Evolutionary conservation across 2,888 invertebrate genomes (phyloP).

Genomic region (Pseudanteris insignis): DNA sequence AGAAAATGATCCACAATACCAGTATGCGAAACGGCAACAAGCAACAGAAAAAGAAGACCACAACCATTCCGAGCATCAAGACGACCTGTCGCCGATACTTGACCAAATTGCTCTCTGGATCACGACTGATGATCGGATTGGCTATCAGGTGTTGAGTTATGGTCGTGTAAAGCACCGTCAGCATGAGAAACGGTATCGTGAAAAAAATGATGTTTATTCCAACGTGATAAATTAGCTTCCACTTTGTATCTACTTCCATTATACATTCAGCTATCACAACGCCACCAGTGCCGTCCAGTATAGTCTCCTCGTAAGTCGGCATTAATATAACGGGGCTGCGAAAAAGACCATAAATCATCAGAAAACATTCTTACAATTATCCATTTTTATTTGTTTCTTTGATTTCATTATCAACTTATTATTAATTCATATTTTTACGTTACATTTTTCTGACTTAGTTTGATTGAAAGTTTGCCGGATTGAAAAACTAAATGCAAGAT

Average conservation of each 20-base stretch:
- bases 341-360: too few relatives aligned
- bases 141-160: slow-evolving; percentile 88
- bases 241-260: slow-evolving; percentile 78
- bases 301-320: slow-evolving; percentile 73
- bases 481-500: too few relatives aligned
- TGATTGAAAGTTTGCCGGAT: too few relatives aligned
- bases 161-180: slow-evolving; percentile 83
- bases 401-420: too few relatives aligned
- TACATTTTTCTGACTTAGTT: too few relatives aligned
- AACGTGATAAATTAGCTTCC: slow-evolving; percentile 83
- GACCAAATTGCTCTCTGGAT: slow-evolving; percentile 71
- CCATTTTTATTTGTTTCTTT: too few relatives aligned
- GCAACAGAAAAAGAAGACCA: slow-evolving; percentile 89
- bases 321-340: slow-evolving; percentile 86
- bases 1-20: slow-evolving; percentile 85
- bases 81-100: slow-evolving; percentile 85
- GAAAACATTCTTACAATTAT: too few relatives aligned
- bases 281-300: slow-evolving; percentile 78
- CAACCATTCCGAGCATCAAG: slow-evolving; percentile 88
- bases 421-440: too few relatives aligned
- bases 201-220: slow-evolving; percentile 85
- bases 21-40: slow-evolving; percentile 88
- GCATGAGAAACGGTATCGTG: slow-evolving; percentile 81
- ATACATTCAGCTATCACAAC: slow-evolving; percentile 77
- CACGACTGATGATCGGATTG: slow-evolving; percentile 77